Percentiles rank a stretch among this genome's conserved stretches.
Conservation (phyloP, 1,140 invertebrate genomes). For the Drosophila ohnishii region DNA sequence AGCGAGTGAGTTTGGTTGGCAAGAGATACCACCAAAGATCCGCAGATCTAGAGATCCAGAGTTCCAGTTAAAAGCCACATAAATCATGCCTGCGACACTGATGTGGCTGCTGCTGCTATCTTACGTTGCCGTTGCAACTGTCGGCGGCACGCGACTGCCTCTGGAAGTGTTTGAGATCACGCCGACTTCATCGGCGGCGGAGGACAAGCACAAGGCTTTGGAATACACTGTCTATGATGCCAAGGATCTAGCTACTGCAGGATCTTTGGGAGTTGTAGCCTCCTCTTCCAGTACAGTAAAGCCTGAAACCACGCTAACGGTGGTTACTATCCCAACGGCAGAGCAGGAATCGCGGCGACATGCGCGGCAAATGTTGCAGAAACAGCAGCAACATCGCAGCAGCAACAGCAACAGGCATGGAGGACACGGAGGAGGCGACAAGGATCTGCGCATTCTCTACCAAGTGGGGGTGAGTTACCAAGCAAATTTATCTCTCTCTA, state of each 20-base stretch:
- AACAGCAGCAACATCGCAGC: slow-evolving; percentile 48
- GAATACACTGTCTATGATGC: slow-evolving; percentile 74
- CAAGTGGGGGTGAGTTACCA: slow-evolving; percentile 79
- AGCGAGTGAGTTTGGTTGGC: not conserved
- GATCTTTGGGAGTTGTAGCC: not conserved
- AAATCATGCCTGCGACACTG: slow-evolving; percentile 47
- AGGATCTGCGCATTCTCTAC: slow-evolving; percentile 77
- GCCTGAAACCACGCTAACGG: slow-evolving; percentile 44
- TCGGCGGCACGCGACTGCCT: slow-evolving; percentile 72
- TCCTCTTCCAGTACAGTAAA: slow-evolving; percentile 25
- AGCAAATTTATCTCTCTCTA: not conserved
- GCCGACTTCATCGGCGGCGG: slow-evolving; percentile 44
- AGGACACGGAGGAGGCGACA: slow-evolving; percentile 48
- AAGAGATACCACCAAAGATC: slow-evolving; percentile 9
- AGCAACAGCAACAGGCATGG: slow-evolving; percentile 32
- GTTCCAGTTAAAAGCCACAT: slow-evolving; percentile 24
- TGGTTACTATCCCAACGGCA: slow-evolving; percentile 61
- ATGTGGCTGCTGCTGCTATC: slow-evolving; percentile 59
- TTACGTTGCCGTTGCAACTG: slow-evolving; percentile 28
- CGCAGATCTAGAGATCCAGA: slow-evolving; percentile 1
- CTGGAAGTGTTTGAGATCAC: slow-evolving; percentile 80
- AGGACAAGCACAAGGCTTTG: slow-evolving; percentile 71
- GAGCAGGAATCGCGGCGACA: slow-evolving; percentile 46
- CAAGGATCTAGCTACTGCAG: slow-evolving; percentile 58
- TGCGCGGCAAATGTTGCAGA: slow-evolving; percentile 70